Percentiles rank a stretch among this genome's conserved stretches.
These are phyloP conservation scores for Octomys mimax DNA, from an alignment of 2,797 vertebrate species.

Conservation along the genomic window DNA sequence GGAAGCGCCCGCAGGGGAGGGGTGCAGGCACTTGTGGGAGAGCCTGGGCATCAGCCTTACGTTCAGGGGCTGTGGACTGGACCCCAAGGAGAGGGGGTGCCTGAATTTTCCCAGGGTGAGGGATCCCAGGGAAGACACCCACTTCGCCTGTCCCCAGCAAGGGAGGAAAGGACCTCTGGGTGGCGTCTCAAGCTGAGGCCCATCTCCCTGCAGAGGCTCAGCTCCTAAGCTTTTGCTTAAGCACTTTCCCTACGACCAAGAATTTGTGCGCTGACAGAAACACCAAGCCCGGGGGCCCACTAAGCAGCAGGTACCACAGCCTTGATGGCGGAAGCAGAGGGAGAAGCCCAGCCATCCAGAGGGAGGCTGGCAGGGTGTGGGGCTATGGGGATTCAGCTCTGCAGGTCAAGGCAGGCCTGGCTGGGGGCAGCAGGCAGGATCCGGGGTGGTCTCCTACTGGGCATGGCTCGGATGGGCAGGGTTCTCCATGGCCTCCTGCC, in stretches of 20 bases:
- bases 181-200: neutral
- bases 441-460: neutral
- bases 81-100: neutral
- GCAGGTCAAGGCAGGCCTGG: neutral
- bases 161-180: neutral
- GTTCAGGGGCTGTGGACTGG: neutral
- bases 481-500: neutral
- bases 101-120: neutral
- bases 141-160: neutral
- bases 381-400: neutral
- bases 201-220: neutral
- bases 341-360: neutral
- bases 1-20: neutral
- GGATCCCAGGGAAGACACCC: neutral
- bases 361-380: neutral
- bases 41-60: neutral
- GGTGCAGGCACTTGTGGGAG: too few relatives aligned
- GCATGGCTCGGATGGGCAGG: fast-evolving
- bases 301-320: fast-evolving
- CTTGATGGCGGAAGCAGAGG: neutral
- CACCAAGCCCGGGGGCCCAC: fast-evolving
- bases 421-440: neutral
- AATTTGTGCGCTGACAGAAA: fast-evolving
- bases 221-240: fast-evolving
- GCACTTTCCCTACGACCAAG: neutral